These are phyloP conservation scores for Saccopteryx leptura DNA, from an alignment of 2,113 vertebrate genomes.

Conservation along the genomic window DNA sequence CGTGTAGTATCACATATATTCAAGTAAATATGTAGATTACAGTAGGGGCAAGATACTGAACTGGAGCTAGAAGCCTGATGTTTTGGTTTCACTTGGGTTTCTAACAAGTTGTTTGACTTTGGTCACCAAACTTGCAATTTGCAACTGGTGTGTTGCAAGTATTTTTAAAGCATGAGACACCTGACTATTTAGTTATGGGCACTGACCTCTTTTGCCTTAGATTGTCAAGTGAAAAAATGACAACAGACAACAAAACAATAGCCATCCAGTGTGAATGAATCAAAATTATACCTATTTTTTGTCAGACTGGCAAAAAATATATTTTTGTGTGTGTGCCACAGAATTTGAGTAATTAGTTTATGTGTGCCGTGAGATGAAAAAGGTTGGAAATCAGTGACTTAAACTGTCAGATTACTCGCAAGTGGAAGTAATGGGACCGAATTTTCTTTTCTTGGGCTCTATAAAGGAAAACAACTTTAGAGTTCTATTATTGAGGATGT, in stretches of 20 bases:
- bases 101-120: not conserved
- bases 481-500: not conserved
- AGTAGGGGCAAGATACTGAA: not conserved
- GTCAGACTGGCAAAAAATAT: no score
- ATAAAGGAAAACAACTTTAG: not conserved
- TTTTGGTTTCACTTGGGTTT: conserved; percentile 35
- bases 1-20: not conserved
- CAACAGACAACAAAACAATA: not conserved
- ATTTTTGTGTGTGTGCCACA: no score
- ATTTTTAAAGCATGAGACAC: not conserved
- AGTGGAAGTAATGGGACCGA: not conserved
- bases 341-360: no score
- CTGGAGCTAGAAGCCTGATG: not conserved
- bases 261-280: no score
- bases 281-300: no score
- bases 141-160: not conserved
- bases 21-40: not conserved
- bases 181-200: not conserved
- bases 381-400: not conserved
- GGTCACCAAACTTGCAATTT: not conserved
- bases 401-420: not conserved
- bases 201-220: not conserved
- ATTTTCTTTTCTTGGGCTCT: not conserved
- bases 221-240: not conserved
- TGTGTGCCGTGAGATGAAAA: no score